Percentiles rank a stretch among this genome's conserved stretches.
These are phyloP conservation scores for Elanus axillaris DNA, from an alignment of 2,113 vertebrate genomes.

Conservation along the genomic window DNA sequence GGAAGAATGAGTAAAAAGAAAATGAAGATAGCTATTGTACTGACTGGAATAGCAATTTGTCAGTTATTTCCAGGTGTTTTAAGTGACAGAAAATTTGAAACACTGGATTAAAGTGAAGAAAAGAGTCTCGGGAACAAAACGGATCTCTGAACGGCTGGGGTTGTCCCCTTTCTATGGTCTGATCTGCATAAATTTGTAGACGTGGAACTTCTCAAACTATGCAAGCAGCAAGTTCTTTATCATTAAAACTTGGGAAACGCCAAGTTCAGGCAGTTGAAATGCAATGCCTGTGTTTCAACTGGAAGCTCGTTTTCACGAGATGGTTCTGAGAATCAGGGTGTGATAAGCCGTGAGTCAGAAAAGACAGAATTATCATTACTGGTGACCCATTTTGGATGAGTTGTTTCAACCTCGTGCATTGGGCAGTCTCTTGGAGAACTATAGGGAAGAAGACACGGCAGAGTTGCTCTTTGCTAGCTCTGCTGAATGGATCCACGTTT, in stretches of 20 bases:
- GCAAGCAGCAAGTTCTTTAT: background rate
- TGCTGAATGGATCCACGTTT: background rate
- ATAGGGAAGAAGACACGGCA: background rate
- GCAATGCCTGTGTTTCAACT: background rate
- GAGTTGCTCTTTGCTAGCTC: background rate
- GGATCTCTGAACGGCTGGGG: background rate
- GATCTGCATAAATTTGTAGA: background rate
- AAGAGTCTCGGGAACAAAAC: background rate
- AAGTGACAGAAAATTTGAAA: background rate
- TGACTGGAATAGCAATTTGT: background rate
- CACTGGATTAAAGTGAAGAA: background rate
- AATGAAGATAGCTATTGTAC: background rate
- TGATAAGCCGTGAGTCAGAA: background rate
- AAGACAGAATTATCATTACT: background rate
- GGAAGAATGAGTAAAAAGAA: background rate
- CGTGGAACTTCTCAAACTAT: background rate
- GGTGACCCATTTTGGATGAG: background rate
- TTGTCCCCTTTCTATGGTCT: background rate
- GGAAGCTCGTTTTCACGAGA: background rate
- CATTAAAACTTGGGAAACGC: background rate
- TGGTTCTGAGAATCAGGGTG: background rate
- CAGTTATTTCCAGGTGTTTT: background rate
- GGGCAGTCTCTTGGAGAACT: background rate
- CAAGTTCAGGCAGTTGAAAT: background rate
- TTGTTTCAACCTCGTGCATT: background rate